These are phyloP conservation scores for Turritopsis dohrnii DNA, from an alignment of 30 jellyfish, hydroid and myxozoan genomes.

Conservation along the genomic window DNA sequence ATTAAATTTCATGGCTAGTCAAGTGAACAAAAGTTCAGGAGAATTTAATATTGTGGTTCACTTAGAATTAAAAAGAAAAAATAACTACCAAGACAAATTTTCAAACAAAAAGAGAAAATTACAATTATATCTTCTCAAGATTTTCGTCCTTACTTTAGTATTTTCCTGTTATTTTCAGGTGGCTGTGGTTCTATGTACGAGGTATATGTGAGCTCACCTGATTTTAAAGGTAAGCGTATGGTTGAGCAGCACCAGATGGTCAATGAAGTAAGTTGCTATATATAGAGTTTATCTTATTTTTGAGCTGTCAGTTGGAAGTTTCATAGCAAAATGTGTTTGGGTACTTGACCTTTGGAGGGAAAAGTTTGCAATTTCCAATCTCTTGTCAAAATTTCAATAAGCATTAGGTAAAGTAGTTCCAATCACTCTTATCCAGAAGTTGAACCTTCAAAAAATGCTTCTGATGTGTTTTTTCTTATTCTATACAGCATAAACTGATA, in stretches of 20 bases:
- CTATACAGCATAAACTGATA: too few relatives aligned
- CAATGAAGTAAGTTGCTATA: conserved; percentile 46
- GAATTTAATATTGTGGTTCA: too few relatives aligned
- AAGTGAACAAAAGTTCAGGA: too few relatives aligned
- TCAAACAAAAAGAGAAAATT: neutral
- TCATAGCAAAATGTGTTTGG: neutral
- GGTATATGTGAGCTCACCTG: conserved; percentile 58
- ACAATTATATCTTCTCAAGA: too few relatives aligned
- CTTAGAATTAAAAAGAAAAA: too few relatives aligned
- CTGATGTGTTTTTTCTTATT: too few relatives aligned
- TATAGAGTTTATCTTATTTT: neutral
- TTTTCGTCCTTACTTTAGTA: neutral
- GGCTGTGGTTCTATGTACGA: conserved; percentile 97
- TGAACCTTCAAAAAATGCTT: too few relatives aligned
- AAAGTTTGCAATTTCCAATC: neutral
- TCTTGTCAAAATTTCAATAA: too few relatives aligned
- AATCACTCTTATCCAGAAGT: too few relatives aligned
- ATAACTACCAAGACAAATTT: neutral
- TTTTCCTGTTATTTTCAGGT: conserved; percentile 29
- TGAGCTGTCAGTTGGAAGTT: neutral
- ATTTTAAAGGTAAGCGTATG: conserved; percentile 69
- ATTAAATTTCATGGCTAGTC: too few relatives aligned
- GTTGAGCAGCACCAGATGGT: conserved; percentile 85
- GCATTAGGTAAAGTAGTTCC: too few relatives aligned
- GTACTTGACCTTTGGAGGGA: neutral